A percentile compares a stretch with the other conserved stretches of the same genome.
These are phyloP conservation scores for Drosophila neocordata DNA, from an alignment of 1,140 invertebrate species.

Conservation along the genomic window DNA sequence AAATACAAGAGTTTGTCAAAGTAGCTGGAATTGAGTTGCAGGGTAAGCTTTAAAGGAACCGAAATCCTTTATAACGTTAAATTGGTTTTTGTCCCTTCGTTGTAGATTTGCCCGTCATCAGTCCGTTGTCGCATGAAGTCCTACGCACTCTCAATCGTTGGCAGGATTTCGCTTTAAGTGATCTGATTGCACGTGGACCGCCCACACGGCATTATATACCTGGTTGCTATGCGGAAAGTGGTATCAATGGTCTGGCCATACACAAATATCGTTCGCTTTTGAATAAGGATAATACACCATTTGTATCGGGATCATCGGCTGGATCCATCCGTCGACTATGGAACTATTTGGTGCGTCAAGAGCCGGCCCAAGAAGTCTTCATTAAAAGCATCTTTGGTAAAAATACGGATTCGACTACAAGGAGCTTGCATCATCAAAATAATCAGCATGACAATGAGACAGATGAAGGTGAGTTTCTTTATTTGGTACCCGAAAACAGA, in stretches of 20 bases:
- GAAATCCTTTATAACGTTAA: too few species aligned
- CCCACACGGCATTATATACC: constrained; percentile 59
- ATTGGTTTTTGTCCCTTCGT: background rate
- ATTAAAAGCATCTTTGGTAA: constrained; percentile 96
- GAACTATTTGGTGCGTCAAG: constrained; percentile 96
- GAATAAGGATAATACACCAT: constrained; percentile 97
- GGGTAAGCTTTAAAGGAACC: constrained; percentile 84
- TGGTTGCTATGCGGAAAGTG: constrained; percentile 91
- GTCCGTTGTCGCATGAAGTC: constrained; percentile 95
- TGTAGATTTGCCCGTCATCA: constrained; percentile 94
- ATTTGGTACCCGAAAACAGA: too few species aligned
- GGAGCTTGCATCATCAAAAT: constrained; percentile 49
- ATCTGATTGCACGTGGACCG: constrained; percentile 81
- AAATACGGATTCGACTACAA: constrained; percentile 54
- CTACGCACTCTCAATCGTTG: constrained; percentile 93
- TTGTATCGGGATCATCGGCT: constrained; percentile 90
- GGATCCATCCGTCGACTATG: constrained; percentile 94
- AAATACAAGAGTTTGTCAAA: constrained; percentile 88
- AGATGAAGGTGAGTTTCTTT: constrained; percentile 74
- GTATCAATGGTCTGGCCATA: constrained; percentile 90
- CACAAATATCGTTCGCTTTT: constrained; percentile 96
- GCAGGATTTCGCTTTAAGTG: constrained; percentile 86
- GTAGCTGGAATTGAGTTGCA: constrained; percentile 95
- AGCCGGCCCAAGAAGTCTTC: constrained; percentile 96
- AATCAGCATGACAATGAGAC: constrained; percentile 67